phyloP scores from a whole-genome alignment of 2,888 invertebrate species.

The Lasioglossum villosulum region DNA sequence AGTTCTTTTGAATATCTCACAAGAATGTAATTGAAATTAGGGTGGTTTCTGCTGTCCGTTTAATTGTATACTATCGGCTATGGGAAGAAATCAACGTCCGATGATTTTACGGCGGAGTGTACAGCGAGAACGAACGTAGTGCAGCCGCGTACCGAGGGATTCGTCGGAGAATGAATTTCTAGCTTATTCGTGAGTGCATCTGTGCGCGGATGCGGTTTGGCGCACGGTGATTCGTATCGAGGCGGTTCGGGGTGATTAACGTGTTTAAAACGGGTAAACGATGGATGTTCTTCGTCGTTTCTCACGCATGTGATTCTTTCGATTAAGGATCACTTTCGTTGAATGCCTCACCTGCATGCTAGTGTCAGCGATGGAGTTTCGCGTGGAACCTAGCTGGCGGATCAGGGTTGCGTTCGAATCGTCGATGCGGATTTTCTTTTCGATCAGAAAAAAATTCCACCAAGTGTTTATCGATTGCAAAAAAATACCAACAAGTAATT shows the following conservation, averaged over 20 bases:
- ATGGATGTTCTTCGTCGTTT: background rate
- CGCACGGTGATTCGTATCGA: background rate
- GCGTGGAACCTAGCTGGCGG: background rate
- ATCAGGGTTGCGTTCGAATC: background rate
- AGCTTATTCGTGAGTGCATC: slow-evolving; percentile 14
- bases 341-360: slow-evolving; percentile 10
- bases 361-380: background rate
- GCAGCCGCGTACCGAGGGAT: slow-evolving; percentile 6
- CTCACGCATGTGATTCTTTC: background rate
- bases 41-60: background rate
- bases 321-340: background rate
- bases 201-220: slow-evolving; percentile 3
- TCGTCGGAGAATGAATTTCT: background rate
- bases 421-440: background rate
- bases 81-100: background rate
- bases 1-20: too few relatives aligned
- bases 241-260: background rate
- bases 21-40: too few relatives aligned
- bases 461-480: too few relatives aligned
- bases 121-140: slow-evolving; percentile 3
- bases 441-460: too few relatives aligned
- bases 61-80: too few relatives aligned
- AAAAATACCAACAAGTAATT: too few relatives aligned
- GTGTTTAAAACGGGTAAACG: background rate
- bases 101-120: background rate